Evolutionary conservation across 2,888 invertebrate species (phyloP).

Genomic region (Syrista parreyssii): DNA sequence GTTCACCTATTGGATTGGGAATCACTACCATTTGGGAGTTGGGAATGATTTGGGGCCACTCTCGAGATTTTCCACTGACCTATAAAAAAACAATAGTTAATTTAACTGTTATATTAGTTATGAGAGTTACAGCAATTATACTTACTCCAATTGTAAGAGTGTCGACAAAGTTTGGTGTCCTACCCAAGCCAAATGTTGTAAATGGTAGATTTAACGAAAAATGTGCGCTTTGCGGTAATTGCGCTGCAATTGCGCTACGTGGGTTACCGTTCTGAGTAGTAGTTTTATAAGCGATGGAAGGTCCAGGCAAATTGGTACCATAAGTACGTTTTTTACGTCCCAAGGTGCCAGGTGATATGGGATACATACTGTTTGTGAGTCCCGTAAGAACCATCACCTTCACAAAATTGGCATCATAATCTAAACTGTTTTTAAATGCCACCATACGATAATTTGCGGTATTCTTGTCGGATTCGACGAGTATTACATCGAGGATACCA

Average conservation of each 20-base stretch:
- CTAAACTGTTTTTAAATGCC: slow-evolving; percentile 87
- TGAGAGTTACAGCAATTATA: slow-evolving; percentile 4
- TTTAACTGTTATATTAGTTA: neutral
- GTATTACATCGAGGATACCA: slow-evolving; percentile 90
- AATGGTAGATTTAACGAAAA: slow-evolving; percentile 95
- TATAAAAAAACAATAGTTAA: slow-evolving; percentile 26
- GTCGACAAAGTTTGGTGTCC: slow-evolving; percentile 98
- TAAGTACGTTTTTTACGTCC: slow-evolving; percentile 83
- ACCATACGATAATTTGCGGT: slow-evolving; percentile 71
- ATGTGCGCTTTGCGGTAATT: slow-evolving; percentile 92
- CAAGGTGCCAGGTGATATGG: slow-evolving; percentile 78
- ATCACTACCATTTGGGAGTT: slow-evolving; percentile 98
- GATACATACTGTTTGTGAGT: slow-evolving; percentile 76
- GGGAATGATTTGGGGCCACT: slow-evolving; percentile 94
- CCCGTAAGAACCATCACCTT: slow-evolving; percentile 95
- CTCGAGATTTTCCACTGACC: slow-evolving; percentile 68
- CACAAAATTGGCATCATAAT: slow-evolving; percentile 95
- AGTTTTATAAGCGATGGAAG: slow-evolving; percentile 86
- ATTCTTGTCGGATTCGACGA: slow-evolving; percentile 72
- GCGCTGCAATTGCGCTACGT: slow-evolving; percentile 85
- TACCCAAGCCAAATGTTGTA: slow-evolving; percentile 95
- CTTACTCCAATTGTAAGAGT: slow-evolving; percentile 82
- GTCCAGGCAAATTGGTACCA: slow-evolving; percentile 93
- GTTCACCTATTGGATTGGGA: slow-evolving; percentile 82
- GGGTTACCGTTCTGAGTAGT: slow-evolving; percentile 88